Conservation (phyloP, 2,888 invertebrate genomes). For the Trachelus troglodyta region DNA sequence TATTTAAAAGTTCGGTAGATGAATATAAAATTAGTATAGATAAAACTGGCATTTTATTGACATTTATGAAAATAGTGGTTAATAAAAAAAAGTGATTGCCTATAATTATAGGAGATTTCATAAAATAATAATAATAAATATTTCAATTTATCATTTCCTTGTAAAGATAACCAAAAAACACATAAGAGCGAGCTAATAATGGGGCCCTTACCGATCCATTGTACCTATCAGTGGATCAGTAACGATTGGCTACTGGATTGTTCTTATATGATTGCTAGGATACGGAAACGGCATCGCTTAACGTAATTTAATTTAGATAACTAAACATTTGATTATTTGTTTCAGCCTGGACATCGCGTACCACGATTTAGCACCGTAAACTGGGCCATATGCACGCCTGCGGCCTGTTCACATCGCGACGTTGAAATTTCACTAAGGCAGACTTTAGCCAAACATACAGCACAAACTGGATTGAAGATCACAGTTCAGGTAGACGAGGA, state of each 20-base stretch:
- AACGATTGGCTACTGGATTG: neutral
- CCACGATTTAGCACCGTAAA: slow-evolving; percentile 76
- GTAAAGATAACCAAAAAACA: neutral
- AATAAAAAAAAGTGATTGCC: neutral
- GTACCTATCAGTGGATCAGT: neutral
- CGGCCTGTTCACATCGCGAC: slow-evolving; percentile 71
- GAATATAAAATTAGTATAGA: neutral
- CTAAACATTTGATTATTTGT: slow-evolving; percentile 22
- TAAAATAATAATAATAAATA: neutral
- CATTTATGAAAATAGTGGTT: neutral
- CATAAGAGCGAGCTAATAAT: neutral
- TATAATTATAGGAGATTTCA: neutral
- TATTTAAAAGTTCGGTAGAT: neutral
- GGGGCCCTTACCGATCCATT: neutral
- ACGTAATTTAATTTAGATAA: neutral
- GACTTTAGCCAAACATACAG: slow-evolving; percentile 67
- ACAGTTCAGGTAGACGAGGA: slow-evolving; percentile 71
- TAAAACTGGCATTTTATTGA: neutral
- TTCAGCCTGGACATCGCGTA: slow-evolving; percentile 77
- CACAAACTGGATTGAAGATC: slow-evolving; percentile 70
- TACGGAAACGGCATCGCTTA: neutral
- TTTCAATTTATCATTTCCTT: neutral
- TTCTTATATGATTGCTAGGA: neutral
- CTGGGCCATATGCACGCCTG: slow-evolving; percentile 78
- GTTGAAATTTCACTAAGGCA: slow-evolving; percentile 71